These are phyloP conservation scores for Anolis apletophallus DNA, from an alignment of 2,797 vertebrate genomes.

Conservation along the genomic window DNA sequence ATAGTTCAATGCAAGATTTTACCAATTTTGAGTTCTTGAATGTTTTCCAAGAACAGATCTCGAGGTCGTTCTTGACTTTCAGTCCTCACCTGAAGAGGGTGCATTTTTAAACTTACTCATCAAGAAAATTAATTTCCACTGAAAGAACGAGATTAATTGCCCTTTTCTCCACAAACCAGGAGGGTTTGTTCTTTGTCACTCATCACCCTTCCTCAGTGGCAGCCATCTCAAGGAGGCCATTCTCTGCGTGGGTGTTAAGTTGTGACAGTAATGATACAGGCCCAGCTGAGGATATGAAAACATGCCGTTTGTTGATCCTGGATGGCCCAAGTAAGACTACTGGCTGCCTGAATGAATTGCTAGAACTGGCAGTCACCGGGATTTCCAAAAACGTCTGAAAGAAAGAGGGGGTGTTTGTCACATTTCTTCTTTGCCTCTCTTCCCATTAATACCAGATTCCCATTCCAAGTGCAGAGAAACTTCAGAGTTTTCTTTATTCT, in stretches of 20 bases:
- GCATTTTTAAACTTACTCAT: not conserved
- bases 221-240: not conserved
- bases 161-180: not conserved
- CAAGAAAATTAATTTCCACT: not conserved
- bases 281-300: constrained; percentile 10
- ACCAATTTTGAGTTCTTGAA: not conserved
- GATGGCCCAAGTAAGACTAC: not conserved
- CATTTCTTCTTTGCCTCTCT: constrained; percentile 2
- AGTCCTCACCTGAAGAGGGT: not conserved
- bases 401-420: not conserved
- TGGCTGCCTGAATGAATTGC: constrained; percentile 11
- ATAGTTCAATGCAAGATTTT: not conserved
- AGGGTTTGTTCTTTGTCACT: constrained; percentile 1
- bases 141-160: not conserved
- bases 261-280: constrained; percentile 4
- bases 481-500: not conserved
- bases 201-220: not conserved
- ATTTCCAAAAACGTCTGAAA: not conserved
- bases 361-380: not conserved
- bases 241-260: constrained; percentile 25
- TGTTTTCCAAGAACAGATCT: not conserved
- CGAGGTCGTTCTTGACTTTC: not conserved
- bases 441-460: not conserved
- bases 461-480: constrained; percentile 1
- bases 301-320: constrained; percentile 12